Conservation (phyloP, 2,113 vertebrate genomes). For the Dicerorhinus sumatrensis region DNA sequence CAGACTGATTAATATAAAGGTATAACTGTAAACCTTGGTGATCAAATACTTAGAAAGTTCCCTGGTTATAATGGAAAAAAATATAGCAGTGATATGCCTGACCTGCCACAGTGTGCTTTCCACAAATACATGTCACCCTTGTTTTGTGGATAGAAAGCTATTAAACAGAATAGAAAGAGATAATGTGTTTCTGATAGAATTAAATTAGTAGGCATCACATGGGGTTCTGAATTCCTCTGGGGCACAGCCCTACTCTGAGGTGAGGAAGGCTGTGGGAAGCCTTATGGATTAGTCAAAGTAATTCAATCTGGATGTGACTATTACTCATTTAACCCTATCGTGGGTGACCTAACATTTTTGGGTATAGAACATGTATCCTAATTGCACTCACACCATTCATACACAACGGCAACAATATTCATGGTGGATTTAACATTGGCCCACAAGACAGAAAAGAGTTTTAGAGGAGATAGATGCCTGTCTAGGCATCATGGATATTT, state of each 20-base stretch:
- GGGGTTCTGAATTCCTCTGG: not conserved
- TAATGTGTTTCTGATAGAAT: not conserved
- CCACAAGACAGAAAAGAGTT: not conserved
- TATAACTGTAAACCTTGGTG: not conserved
- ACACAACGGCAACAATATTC: not conserved
- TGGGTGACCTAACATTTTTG: not conserved
- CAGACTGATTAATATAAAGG: not conserved
- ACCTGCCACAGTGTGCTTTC: not conserved
- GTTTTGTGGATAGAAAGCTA: not conserved
- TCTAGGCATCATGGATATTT: not conserved
- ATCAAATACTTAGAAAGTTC: not conserved
- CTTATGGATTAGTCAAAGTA: not conserved
- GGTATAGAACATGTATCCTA: not conserved
- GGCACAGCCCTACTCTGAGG: not conserved
- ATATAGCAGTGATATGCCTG: not conserved
- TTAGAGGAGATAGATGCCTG: not conserved
- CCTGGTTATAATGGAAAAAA: not conserved
- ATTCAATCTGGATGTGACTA: not conserved
- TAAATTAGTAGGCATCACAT: not conserved
- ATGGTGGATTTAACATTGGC: not conserved
- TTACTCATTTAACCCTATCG: not conserved
- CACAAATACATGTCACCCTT: not conserved
- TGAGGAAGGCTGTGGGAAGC: not conserved
- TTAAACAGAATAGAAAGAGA: conserved; percentile 1
- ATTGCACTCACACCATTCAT: not conserved